Evolutionary conservation across 1,140 invertebrate species (phyloP).

Genomic region (Bombus affinis): DNA sequence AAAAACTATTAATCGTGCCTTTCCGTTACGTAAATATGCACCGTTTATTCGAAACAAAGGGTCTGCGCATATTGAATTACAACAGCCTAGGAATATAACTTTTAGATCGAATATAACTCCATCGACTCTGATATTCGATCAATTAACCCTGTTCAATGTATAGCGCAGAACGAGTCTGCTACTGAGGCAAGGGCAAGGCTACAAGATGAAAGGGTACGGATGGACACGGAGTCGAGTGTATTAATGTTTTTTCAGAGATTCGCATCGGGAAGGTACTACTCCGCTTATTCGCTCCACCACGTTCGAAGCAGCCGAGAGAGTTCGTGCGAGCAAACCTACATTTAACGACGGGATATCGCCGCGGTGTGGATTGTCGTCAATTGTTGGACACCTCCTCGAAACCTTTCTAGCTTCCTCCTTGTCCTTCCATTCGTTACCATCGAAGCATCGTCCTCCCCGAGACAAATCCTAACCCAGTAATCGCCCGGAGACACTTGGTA

Average conservation of each 20-base stretch:
- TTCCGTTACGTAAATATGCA: not conserved
- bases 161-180: too few species aligned
- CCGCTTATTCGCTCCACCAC: slow-evolving; percentile 86
- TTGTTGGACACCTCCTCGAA: slow-evolving; percentile 53
- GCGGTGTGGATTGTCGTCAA: slow-evolving; percentile 53
- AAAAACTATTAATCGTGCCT: too few species aligned
- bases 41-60: not conserved
- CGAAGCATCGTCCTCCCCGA: slow-evolving; percentile 11
- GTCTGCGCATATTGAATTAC: not conserved
- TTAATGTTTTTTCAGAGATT: slow-evolving; percentile 85
- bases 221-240: slow-evolving; percentile 24
- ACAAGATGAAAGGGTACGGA: too few species aligned
- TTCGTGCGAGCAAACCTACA: slow-evolving; percentile 90
- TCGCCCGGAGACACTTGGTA: slow-evolving; percentile 42
- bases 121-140: not conserved
- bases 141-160: not conserved
- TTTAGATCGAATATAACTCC: not conserved
- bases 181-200: not conserved
- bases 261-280: slow-evolving; percentile 88
- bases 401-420: slow-evolving; percentile 16
- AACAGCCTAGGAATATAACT: too few species aligned
- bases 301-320: slow-evolving; percentile 87
- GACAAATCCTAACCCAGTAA: slow-evolving; percentile 23
- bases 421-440: not conserved
- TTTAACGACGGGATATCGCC: slow-evolving; percentile 83